Evolutionary conservation across 1,140 invertebrate genomes (phyloP), one percentile per base, ranked within the genome.

Genomic region (Gryllus bimaculatus): DNA sequence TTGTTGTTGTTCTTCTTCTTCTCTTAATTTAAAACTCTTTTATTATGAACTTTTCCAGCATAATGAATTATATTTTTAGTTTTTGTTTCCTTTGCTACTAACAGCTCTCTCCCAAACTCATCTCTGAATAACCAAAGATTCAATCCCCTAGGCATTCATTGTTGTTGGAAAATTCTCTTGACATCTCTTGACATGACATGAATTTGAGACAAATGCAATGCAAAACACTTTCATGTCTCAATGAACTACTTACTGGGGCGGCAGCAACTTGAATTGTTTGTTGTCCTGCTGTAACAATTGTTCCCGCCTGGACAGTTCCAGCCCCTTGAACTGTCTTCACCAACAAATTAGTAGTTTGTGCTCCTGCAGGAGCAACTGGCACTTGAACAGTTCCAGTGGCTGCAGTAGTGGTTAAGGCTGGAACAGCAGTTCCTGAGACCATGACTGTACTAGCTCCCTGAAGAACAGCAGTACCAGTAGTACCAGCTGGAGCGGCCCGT

Each of bases 401-500:
- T 39, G 8, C 18, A 15, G 66, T 8, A 66, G 78, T n/a, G 7
- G 78, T 48, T 77, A 80, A 8, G 15, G 76, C 47, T 8, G 79
- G 73, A 26, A 77, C 78, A 66, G 54, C 18, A 66, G 54, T 7
- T 66, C 54, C 54, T 13, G 54, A 66, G 10, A 66, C 54, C 54
- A 66, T 66, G 10, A 66, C 18, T 13, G 54, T 66, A 47, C 39
- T 74, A 8, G 39, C 48, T 15, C 74, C 48, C 10, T 15, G 48
- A 15, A 78, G 47, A 8, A 79, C 74, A 54, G 79, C 78, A 15
- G 81, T 73, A 48, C 49, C 75, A 74, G 78, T 73, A 82, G 92
- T 92, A 15, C 92, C 92, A 13, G 92, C 89, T 8, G 91, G 89
- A n/a, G 86, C 84, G 39, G 86, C 86, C 77, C 92, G 87, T 47